Evolutionary conservation across 2,888 invertebrate species (phyloP).

Genomic region (Holacanthella duospinosa): DNA sequence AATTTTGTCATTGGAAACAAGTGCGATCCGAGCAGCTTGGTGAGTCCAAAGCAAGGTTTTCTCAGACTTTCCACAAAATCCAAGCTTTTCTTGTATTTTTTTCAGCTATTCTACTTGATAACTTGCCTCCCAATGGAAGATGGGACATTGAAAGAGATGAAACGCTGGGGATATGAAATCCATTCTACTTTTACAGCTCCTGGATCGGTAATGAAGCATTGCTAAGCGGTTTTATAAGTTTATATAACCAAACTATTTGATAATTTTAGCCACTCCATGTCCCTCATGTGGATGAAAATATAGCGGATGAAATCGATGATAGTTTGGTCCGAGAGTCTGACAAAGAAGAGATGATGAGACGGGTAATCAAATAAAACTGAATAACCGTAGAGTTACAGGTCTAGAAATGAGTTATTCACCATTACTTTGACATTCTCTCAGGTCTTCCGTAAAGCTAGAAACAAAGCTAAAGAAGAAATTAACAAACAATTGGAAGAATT

Average conservation of each 20-base stretch:
- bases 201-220: conserved; percentile 69
- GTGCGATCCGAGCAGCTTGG: conserved; percentile 62
- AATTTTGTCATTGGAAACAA: conserved; percentile 75
- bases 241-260: conserved; percentile 8
- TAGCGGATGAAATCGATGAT: conserved; percentile 81
- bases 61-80: conserved; percentile 1
- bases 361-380: conserved; percentile 46
- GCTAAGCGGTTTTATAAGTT: background rate
- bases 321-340: conserved; percentile 71
- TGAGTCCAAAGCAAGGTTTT: conserved; percentile 41
- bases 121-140: conserved; percentile 74
- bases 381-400: background rate
- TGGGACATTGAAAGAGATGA: conserved; percentile 76
- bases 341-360: conserved; percentile 77
- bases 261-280: conserved; percentile 61
- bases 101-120: conserved; percentile 72
- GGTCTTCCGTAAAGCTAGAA: conserved; percentile 76
- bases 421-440: conserved; percentile 38
- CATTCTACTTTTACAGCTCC: conserved; percentile 91
- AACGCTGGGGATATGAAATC: conserved; percentile 98
- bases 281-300: conserved; percentile 69
- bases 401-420: no score
- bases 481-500: conserved; percentile 70
- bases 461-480: conserved; percentile 69
- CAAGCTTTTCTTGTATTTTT: conserved; percentile 34